Evolutionary conservation across 2,888 invertebrate species (phyloP).

Genomic region (Anticlea derivata): DNA sequence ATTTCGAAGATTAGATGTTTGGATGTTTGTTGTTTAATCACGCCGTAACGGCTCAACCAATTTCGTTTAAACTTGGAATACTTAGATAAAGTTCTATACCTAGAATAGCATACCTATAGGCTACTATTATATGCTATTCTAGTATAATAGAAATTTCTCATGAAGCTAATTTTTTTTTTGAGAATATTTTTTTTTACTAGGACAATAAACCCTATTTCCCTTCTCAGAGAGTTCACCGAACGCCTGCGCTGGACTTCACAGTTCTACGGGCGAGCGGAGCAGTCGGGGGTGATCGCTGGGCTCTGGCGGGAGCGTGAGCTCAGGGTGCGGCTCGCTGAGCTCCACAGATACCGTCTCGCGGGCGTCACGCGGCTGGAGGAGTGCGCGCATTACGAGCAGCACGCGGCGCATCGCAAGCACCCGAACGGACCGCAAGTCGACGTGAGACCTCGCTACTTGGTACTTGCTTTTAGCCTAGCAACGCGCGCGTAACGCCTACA

Average conservation of each 20-base stretch:
- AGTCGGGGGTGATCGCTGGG: conserved; percentile 90
- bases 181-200: too few relatives aligned
- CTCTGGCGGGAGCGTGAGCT: conserved; percentile 93
- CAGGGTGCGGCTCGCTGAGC: conserved; percentile 91
- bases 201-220: too few relatives aligned
- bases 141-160: too few relatives aligned
- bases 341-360: conserved; percentile 91
- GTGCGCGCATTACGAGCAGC: conserved; percentile 94
- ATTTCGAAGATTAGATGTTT: too few relatives aligned
- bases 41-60: too few relatives aligned
- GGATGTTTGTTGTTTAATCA: too few relatives aligned
- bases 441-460: conserved; percentile 79
- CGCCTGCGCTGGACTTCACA: conserved; percentile 93
- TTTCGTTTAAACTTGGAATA: too few relatives aligned
- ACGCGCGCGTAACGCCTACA: conserved; percentile 29
- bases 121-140: too few relatives aligned
- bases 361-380: conserved; percentile 93
- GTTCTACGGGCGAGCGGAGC: conserved; percentile 94
- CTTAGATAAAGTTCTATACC: too few relatives aligned
- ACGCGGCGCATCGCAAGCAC: conserved; percentile 85
- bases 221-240: conserved; percentile 93
- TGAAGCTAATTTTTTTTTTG: too few relatives aligned
- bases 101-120: too few relatives aligned
- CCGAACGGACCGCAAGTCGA: conserved; percentile 79
- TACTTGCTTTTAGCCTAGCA: conserved; percentile 42